phyloP scores from a whole-genome alignment of 2,888 invertebrate species.

The Papilio elwesi region DNA sequence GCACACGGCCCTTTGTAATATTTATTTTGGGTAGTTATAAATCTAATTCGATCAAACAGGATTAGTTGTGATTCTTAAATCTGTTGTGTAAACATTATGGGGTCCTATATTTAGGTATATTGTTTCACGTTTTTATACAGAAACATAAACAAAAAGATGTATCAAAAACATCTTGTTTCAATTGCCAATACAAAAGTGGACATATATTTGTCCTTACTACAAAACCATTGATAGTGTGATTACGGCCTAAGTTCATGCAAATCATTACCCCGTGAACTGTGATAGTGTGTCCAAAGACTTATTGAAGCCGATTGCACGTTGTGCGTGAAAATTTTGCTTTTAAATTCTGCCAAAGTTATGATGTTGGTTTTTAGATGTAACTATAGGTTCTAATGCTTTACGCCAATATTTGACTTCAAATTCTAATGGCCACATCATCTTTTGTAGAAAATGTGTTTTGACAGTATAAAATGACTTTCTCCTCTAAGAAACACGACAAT shows the following conservation, averaged over 20 bases:
- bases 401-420: background rate
- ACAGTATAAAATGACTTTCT: background rate
- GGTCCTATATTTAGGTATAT: background rate
- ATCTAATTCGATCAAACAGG: background rate
- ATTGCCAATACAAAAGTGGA: too few species aligned
- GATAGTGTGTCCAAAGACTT: constrained; percentile 33
- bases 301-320: constrained; percentile 11
- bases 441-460: background rate
- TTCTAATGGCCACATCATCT: background rate
- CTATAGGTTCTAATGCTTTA: background rate
- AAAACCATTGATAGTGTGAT: constrained; percentile 17
- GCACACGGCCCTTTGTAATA: too few species aligned
- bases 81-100: background rate
- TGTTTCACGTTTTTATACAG: background rate
- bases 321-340: background rate
- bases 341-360: background rate
- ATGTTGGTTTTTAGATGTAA: background rate
- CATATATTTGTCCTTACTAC: too few species aligned
- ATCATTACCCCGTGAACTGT: constrained; percentile 17
- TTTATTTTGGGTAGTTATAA: background rate
- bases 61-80: background rate
- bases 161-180: background rate
- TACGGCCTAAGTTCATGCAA: constrained; percentile 8
- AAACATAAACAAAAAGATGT: background rate
- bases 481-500: too few species aligned